Evolutionary conservation across 2,113 vertebrate genomes (phyloP).

Genomic region (Proteles cristata): DNA sequence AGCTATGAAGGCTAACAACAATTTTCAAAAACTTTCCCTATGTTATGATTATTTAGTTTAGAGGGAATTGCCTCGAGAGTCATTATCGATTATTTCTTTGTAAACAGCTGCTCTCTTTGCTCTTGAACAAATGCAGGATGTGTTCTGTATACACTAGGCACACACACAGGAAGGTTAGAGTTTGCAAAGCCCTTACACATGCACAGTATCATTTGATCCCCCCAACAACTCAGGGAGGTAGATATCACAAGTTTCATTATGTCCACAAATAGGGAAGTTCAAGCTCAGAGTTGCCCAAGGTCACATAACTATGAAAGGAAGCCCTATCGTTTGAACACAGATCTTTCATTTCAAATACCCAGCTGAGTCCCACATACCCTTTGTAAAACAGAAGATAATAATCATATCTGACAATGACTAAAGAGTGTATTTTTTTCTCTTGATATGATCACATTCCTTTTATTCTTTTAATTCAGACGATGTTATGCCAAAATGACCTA

Average conservation of each 20-base stretch:
- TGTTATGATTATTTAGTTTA: neutral
- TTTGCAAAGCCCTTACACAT: neutral
- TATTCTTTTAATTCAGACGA: neutral
- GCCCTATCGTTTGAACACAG: neutral
- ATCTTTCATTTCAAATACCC: neutral
- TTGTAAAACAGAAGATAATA: neutral
- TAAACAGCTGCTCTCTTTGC: neutral
- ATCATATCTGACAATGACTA: neutral
- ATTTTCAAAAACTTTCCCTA: neutral
- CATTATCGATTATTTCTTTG: neutral
- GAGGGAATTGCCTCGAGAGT: neutral
- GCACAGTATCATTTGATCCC: neutral
- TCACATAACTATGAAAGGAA: neutral
- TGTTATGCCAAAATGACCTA: neutral
- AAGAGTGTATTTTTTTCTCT: neutral
- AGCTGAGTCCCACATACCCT: neutral
- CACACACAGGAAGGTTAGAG: rapidly evolving
- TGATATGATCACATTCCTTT: neutral
- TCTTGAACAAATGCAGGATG: neutral
- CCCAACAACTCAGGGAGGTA: neutral
- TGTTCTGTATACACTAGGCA: neutral
- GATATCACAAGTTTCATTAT: neutral
- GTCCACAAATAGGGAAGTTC: neutral
- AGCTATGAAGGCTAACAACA: neutral
- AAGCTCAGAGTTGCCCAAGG: conserved; percentile 7